A percentile compares a stretch with the other conserved stretches of the same genome.
Evolutionary conservation across 37 sponge, comb jelly and placozoan genomes (phyloP).

Genomic region (Beroe ovata): DNA sequence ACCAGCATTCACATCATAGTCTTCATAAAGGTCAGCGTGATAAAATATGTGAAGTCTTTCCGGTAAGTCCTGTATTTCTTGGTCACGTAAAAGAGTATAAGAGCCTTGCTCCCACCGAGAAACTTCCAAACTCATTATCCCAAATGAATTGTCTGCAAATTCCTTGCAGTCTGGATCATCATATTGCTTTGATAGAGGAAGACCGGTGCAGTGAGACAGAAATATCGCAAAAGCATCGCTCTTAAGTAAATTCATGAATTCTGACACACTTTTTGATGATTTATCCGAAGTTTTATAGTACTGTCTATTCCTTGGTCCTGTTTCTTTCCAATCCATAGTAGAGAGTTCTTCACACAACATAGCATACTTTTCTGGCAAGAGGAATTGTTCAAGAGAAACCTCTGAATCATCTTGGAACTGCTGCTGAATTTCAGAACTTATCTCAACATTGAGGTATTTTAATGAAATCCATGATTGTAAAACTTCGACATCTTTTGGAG

Average conservation of each 20-base stretch:
- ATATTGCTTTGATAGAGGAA: constrained; percentile 19
- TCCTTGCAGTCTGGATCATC: constrained; percentile 22
- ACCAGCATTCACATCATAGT: constrained; percentile 41
- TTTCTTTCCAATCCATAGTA: constrained; percentile 10
- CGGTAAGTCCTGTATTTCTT: constrained; percentile 12
- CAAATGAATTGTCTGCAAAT: constrained; percentile 2
- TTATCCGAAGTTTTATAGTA: not conserved
- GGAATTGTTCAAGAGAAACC: constrained; percentile 39
- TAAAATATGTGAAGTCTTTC: constrained; percentile 45
- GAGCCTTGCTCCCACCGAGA: constrained; percentile 9
- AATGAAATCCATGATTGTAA: constrained; percentile 33
- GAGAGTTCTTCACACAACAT: not conserved
- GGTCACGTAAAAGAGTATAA: constrained; percentile 39
- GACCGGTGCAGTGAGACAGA: constrained; percentile 55
- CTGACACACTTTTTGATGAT: not conserved
- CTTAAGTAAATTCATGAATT: not conserved
- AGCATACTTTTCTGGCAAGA: constrained; percentile 27
- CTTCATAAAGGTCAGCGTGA: not conserved
- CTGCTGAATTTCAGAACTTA: constrained; percentile 37
- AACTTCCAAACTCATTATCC: not conserved
- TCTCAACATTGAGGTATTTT: constrained; percentile 42
- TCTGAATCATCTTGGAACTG: constrained; percentile 60
- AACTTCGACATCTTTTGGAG: not conserved
- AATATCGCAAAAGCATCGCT: constrained; percentile 53
- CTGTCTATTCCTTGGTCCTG: constrained; percentile 10